phyloP scores from a whole-genome alignment of 2,797 vertebrate species.

The Muscicapa striata region DNA sequence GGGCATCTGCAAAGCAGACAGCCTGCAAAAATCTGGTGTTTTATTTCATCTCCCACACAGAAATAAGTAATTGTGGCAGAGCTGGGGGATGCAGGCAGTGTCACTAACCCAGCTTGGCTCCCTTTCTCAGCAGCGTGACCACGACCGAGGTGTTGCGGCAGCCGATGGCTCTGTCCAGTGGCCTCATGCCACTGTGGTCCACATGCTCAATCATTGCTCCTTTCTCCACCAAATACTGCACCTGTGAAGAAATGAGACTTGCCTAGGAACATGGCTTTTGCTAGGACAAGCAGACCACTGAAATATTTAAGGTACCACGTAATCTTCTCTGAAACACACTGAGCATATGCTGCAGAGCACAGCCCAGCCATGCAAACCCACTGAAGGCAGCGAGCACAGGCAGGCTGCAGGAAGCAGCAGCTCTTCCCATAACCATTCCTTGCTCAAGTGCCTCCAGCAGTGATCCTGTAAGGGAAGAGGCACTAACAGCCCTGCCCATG shows the following conservation, averaged over 20 bases:
- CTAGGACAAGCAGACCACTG: neutral
- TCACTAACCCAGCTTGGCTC: constrained; percentile 91
- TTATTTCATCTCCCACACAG: neutral
- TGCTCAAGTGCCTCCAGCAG: neutral
- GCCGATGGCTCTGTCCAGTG: constrained; percentile 96
- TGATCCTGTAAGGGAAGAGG: neutral
- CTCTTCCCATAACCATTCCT: too few species aligned
- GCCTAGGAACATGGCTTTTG: too few species aligned
- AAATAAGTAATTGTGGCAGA: neutral
- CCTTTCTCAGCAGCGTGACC: constrained; percentile 92
- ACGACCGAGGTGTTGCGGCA: constrained; percentile 95
- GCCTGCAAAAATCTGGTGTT: neutral
- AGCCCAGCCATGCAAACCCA: neutral
- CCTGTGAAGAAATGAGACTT: constrained; percentile 71
- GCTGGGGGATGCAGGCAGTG: neutral
- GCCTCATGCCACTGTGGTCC: constrained; percentile 97
- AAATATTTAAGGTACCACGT: neutral
- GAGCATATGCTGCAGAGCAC: neutral
- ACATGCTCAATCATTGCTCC: constrained; percentile 96
- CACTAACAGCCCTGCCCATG: neutral
- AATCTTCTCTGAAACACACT: neutral
- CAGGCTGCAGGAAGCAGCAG: neutral
- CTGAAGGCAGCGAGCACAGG: neutral
- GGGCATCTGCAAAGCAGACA: neutral
- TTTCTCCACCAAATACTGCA: constrained; percentile 94